Percentiles rank a stretch among this genome's conserved stretches.
phyloP scores from a whole-genome alignment of 2,113 vertebrate genomes.

The Datnioides undecimradiatus region DNA sequence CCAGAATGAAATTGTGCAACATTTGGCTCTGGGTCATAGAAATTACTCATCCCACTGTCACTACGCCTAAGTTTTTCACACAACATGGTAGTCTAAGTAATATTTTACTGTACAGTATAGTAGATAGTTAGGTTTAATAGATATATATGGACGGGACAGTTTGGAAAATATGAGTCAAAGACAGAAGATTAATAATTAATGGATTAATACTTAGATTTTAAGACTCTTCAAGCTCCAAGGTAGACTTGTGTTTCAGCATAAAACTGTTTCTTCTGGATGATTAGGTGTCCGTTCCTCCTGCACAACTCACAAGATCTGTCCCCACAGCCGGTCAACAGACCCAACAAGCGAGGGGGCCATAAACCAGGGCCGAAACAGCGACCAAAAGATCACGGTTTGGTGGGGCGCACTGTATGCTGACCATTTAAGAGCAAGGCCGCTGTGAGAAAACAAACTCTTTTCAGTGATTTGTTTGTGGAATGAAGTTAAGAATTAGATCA shows the following conservation, averaged over 20 bases:
- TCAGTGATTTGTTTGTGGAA: conserved; percentile 71
- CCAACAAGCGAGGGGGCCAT: conserved; percentile 77
- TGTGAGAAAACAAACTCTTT: conserved; percentile 69
- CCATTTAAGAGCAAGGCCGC: conserved; percentile 59
- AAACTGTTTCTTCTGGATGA: too few relatives aligned
- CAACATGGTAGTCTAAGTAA: neutral
- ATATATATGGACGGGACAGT: neutral
- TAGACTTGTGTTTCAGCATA: too few relatives aligned
- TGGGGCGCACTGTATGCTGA: conserved; percentile 35
- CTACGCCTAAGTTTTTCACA: conserved; percentile 1
- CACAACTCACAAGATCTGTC: conserved; percentile 82
- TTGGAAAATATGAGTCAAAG: neutral
- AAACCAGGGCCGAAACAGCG: neutral
- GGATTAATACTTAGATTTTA: neutral
- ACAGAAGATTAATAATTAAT: neutral
- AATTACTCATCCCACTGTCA: conserved; percentile 30
- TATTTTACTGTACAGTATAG: neutral
- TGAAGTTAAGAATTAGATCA: conserved; percentile 65
- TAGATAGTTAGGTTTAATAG: neutral
- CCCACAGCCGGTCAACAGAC: too few relatives aligned
- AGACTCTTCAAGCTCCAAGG: too few relatives aligned
- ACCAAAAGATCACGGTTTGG: conserved; percentile 22
- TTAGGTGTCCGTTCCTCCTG: neutral
- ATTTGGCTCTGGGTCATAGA: conserved; percentile 33
- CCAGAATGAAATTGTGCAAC: conserved; percentile 27